A percentile compares a stretch with the other conserved stretches of the same genome.
Evolutionary conservation across 2,113 vertebrate species (phyloP).

Genomic region (Ancistrus triradiatus): DNA sequence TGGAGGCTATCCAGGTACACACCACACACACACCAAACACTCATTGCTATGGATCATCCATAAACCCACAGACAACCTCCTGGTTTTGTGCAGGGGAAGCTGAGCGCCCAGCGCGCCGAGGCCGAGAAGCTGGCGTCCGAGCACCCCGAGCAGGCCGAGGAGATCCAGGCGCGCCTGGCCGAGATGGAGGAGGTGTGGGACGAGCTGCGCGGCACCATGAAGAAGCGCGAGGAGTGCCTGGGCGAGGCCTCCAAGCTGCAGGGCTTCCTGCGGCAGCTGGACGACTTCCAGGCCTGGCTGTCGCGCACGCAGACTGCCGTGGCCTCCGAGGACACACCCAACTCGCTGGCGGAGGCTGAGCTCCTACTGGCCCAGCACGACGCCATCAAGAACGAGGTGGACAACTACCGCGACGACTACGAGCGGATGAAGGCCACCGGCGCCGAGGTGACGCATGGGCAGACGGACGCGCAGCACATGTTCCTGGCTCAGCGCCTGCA

Average conservation of each 20-base stretch:
- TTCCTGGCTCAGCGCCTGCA: slow-evolving; percentile 86
- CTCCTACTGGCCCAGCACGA: slow-evolving; percentile 81
- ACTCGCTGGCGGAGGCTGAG: slow-evolving; percentile 82
- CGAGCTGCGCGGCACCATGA: slow-evolving; percentile 81
- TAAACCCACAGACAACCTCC: too few species aligned
- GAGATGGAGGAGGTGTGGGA: slow-evolving; percentile 83
- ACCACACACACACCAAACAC: not conserved
- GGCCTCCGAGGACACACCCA: slow-evolving; percentile 86
- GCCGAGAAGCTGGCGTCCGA: slow-evolving; percentile 72
- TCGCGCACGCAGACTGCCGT: slow-evolving; percentile 84
- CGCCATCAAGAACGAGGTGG: slow-evolving; percentile 85
- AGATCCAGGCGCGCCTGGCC: slow-evolving; percentile 66
- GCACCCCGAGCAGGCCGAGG: slow-evolving; percentile 74
- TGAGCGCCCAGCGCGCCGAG: slow-evolving; percentile 76
- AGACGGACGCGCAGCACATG: slow-evolving; percentile 84
- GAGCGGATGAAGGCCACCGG: slow-evolving; percentile 79
- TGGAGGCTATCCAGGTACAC: slow-evolving; percentile 83
- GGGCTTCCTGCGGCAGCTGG: slow-evolving; percentile 86
- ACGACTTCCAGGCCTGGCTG: slow-evolving; percentile 90
- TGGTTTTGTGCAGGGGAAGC: slow-evolving; percentile 66
- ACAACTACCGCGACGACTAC: slow-evolving; percentile 85
- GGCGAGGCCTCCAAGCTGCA: slow-evolving; percentile 88
- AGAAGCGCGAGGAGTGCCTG: slow-evolving; percentile 81
- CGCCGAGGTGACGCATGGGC: slow-evolving; percentile 77
- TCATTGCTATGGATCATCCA: too few species aligned